A percentile compares a stretch with the other conserved stretches of the same genome.
phyloP scores from a whole-genome alignment of 92 coral and sea anemone species.

The Porites rus region DNA sequence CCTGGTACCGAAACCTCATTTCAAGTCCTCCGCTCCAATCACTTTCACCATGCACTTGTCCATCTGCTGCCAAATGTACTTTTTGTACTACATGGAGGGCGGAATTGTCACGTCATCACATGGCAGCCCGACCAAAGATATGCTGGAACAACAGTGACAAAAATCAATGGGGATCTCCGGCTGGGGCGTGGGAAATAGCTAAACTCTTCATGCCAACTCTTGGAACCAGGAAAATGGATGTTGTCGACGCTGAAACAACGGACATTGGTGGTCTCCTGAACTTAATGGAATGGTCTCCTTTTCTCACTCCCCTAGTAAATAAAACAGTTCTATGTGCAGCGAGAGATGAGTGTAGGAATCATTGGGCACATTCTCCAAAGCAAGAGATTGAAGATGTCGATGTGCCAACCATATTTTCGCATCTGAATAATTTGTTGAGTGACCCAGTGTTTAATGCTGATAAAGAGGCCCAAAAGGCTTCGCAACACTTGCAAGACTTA shows the following conservation, averaged over 20 bases:
- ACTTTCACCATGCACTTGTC: conserved; percentile 45
- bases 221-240: conserved; percentile 47
- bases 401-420: conserved; percentile 19
- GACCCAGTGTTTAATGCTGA: conserved; percentile 27
- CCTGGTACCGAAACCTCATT: conserved; percentile 49
- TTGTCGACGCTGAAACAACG: conserved; percentile 50
- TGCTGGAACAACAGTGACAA: conserved; percentile 81
- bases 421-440: conserved; percentile 9
- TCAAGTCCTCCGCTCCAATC: conserved; percentile 43
- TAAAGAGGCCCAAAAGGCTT: conserved; percentile 18
- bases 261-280: conserved; percentile 81
- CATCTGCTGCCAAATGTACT: conserved; percentile 19
- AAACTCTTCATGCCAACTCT: conserved; percentile 83
- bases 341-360: conserved; percentile 24
- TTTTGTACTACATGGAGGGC: conserved; percentile 19
- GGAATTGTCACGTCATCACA: conserved; percentile 60
- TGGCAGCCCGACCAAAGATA: conserved; percentile 52
- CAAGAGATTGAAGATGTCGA: conserved; percentile 65
- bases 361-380: conserved; percentile 81
- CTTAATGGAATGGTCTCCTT: conserved; percentile 62
- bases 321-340: background rate
- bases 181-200: conserved; percentile 89
- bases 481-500: conserved; percentile 19
- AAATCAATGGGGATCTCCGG: conserved; percentile 76
- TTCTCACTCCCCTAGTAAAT: conserved; percentile 33